Evolutionary conservation across 2,113 vertebrate genomes (phyloP).

Genomic region (Amphiprion ocellaris): DNA sequence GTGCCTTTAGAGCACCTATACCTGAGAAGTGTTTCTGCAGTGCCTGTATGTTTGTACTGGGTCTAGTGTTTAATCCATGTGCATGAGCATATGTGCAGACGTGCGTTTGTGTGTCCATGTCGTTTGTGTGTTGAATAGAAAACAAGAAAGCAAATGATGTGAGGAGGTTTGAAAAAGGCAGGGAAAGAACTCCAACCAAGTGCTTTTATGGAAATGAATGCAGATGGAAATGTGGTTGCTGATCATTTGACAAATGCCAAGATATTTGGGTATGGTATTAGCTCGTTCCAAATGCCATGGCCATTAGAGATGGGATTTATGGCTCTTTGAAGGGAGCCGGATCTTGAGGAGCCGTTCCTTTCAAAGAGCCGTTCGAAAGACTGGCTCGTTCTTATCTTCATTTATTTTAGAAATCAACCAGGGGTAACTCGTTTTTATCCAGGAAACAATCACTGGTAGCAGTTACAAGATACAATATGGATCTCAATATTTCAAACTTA

Average conservation of each 20-base stretch:
- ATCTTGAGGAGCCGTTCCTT: too few relatives aligned
- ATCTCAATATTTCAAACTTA: too few relatives aligned
- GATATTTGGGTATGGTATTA: conserved; percentile 62
- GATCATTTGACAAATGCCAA: conserved; percentile 65
- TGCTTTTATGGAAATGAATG: conserved; percentile 70
- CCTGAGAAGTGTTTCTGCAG: not conserved
- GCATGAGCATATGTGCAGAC: not conserved
- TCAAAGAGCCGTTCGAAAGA: too few relatives aligned
- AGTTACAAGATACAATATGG: too few relatives aligned
- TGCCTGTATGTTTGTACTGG: not conserved
- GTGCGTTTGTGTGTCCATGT: not conserved
- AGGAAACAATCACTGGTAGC: too few relatives aligned
- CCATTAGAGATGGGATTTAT: too few relatives aligned
- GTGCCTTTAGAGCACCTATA: not conserved
- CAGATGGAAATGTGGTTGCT: conserved; percentile 67
- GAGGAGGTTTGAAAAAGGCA: not conserved
- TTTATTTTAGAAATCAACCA: too few relatives aligned
- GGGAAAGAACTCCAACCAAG: conserved; percentile 34
- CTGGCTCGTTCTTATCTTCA: too few relatives aligned
- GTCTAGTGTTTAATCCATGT: not conserved
- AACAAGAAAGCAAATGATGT: not conserved
- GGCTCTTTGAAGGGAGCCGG: too few relatives aligned
- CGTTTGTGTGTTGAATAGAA: not conserved
- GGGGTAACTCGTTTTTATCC: too few relatives aligned
- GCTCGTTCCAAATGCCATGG: conserved; percentile 54